Evolutionary conservation across 2,888 invertebrate species (phyloP).

Genomic region (Tolmerus cingulatus): DNA sequence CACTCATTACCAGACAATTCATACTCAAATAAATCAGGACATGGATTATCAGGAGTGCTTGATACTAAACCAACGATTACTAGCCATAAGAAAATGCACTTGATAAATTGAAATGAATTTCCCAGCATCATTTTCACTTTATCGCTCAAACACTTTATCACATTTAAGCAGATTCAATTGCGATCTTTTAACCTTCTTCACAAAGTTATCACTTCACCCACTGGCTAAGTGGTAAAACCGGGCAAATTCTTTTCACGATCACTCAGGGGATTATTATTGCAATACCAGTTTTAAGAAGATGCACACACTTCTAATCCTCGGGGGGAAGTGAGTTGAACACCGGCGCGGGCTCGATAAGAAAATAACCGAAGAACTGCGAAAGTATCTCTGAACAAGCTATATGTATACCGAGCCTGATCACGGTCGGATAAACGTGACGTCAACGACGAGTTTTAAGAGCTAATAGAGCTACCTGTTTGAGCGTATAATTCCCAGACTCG

Average conservation of each 20-base stretch:
- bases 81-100: not conserved
- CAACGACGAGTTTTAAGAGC: not conserved
- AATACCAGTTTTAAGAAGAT: not conserved
- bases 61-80: not conserved
- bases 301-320: not conserved
- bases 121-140: not conserved
- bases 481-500: not conserved
- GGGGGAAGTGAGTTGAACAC: not conserved
- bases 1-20: slow-evolving; percentile 61
- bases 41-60: slow-evolving; percentile 57
- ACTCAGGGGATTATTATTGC: not conserved
- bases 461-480: not conserved
- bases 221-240: not conserved
- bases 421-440: not conserved
- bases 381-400: not conserved
- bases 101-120: not conserved
- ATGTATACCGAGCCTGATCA: not conserved
- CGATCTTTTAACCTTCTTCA: not conserved
- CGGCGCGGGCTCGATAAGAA: not conserved
- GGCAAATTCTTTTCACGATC: not conserved
- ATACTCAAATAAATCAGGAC: slow-evolving; percentile 63
- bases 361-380: not conserved
- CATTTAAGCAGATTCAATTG: not conserved
- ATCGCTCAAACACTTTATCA: not conserved
- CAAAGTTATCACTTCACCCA: not conserved